Evolutionary conservation across 1,140 invertebrate species (phyloP).

Genomic region (Stegodyphus mimosarum): DNA sequence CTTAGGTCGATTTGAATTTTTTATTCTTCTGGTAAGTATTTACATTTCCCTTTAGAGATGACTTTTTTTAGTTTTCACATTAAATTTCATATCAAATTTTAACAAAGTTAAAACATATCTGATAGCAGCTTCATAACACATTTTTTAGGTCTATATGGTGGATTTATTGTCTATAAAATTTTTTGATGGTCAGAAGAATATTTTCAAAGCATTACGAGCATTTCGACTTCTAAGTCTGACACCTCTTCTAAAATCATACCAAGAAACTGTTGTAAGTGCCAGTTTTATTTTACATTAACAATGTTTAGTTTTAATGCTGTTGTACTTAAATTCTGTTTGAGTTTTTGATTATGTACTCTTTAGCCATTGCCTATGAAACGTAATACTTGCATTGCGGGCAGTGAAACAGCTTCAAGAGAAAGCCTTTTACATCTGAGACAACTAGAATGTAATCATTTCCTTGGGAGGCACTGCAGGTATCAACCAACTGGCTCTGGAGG

Average conservation of each 20-base stretch:
- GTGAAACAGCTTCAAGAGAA: conserved; percentile 52
- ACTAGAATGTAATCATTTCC: conserved; percentile 49
- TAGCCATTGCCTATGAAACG: conserved; percentile 50
- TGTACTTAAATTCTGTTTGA: neutral
- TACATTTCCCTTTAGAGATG: neutral
- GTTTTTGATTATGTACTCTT: neutral
- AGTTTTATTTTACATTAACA: neutral
- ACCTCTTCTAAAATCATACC: conserved; percentile 44
- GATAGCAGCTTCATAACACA: too few species aligned
- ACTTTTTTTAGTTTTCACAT: too few species aligned
- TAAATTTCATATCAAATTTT: too few species aligned
- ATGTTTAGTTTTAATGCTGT: neutral
- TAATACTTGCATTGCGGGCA: conserved; percentile 31
- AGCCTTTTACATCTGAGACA: conserved; percentile 43
- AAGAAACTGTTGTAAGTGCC: conserved; percentile 50
- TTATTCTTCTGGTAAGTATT: conserved; percentile 37
- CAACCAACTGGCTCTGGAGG: conserved; percentile 42
- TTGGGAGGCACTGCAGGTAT: conserved; percentile 43
- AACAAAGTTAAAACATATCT: neutral
- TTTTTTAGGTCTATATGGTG: conserved; percentile 41
- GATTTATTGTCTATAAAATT: conserved; percentile 48
- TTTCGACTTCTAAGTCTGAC: conserved; percentile 47
- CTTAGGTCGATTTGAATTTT: conserved; percentile 49
- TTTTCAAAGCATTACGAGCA: conserved; percentile 43
- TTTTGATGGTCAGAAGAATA: conserved; percentile 53